These are phyloP conservation scores for Pammene aurita DNA, from an alignment of 2,888 invertebrate genomes.

Conservation along the genomic window DNA sequence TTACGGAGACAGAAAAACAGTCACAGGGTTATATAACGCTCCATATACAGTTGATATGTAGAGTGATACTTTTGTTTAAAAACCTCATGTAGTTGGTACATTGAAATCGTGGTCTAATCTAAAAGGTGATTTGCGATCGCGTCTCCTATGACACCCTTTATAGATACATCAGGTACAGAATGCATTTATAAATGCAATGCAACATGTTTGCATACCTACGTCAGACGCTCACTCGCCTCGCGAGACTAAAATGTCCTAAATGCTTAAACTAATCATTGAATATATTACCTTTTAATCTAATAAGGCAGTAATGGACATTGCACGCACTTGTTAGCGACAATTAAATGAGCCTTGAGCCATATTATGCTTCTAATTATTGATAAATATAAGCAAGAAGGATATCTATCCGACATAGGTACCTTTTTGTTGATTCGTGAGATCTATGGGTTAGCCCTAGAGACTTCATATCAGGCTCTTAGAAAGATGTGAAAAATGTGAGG, in stretches of 20 bases:
- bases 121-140: not conserved
- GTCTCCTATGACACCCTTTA: not conserved
- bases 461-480: too few species aligned
- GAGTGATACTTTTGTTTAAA: too few species aligned
- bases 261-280: not conserved
- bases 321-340: slow-evolving; percentile 39
- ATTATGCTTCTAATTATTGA: slow-evolving; percentile 24
- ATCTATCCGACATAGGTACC: too few species aligned
- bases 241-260: not conserved
- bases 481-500: too few species aligned
- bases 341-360: slow-evolving; percentile 45
- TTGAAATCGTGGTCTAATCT: not conserved
- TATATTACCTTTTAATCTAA: not conserved
- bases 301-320: slow-evolving; percentile 18
- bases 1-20: too few species aligned
- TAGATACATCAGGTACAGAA: not conserved
- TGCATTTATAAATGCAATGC: slow-evolving; percentile 22
- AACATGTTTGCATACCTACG: slow-evolving; percentile 16
- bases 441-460: too few species aligned
- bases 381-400: slow-evolving; percentile 5
- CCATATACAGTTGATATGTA: too few species aligned
- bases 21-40: too few species aligned
- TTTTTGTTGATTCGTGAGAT: too few species aligned
- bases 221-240: not conserved
- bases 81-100: too few species aligned